Percentiles rank a stretch among this genome's conserved stretches.
phyloP scores from a whole-genome alignment of 2,888 invertebrate genomes.

The Sarcophaga carnaria region DNA sequence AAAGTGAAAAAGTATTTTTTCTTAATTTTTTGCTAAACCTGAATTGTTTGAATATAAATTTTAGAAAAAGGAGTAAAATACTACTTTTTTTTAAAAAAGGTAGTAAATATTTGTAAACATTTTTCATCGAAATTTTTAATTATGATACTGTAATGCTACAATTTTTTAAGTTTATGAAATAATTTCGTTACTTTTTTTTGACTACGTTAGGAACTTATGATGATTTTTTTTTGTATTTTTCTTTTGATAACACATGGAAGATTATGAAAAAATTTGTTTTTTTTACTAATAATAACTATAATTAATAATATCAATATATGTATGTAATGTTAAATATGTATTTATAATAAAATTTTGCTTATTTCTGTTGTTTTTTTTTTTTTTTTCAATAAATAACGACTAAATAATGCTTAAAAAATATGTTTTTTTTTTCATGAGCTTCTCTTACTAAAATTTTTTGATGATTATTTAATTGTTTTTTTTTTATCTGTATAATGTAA shows the following conservation, averaged over 20 bases:
- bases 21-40: too few relatives aligned
- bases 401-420: conserved; percentile 59
- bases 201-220: conserved; percentile 46
- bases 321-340: not conserved
- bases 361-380: conserved; percentile 2
- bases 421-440: not conserved
- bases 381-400: conserved; percentile 48
- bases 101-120: too few relatives aligned
- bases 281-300: conserved; percentile 2
- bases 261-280: conserved; percentile 1
- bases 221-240: conserved; percentile 1
- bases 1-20: not conserved
- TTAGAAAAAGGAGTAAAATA: not conserved
- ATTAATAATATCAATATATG: conserved; percentile 43
- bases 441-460: conserved; percentile 13
- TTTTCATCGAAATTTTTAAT: too few relatives aligned
- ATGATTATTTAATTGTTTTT: conserved; percentile 1
- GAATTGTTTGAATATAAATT: not conserved
- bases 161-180: not conserved
- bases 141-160: not conserved
- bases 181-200: conserved; percentile 9
- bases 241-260: conserved; percentile 26
- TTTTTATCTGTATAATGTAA: conserved; percentile 42
- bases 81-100: not conserved
- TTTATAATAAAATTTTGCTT: not conserved